These are phyloP conservation scores for Drosophila longiperda DNA, from an alignment of 2,888 invertebrate genomes.

Conservation along the genomic window DNA sequence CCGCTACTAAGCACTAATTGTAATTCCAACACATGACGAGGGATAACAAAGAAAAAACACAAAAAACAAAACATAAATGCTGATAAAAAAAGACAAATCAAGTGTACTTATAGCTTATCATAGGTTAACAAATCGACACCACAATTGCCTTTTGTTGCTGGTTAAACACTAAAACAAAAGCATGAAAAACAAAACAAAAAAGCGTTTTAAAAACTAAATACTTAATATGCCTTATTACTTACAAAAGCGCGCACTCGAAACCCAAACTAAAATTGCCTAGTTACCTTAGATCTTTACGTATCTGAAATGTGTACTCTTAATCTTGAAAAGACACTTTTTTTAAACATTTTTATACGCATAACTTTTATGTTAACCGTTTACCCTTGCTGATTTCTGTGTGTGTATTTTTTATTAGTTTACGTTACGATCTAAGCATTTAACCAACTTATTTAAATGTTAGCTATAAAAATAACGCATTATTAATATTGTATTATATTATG, in stretches of 20 bases:
- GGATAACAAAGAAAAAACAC: constrained; percentile 37
- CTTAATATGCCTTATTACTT: constrained; percentile 66
- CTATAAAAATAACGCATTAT: constrained; percentile 39
- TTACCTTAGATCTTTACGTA: constrained; percentile 41
- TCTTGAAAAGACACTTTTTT: constrained; percentile 15
- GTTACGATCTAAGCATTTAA: constrained; percentile 61
- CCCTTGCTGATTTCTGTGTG: constrained; percentile 38
- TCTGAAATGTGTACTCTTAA: constrained; percentile 28
- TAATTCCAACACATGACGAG: constrained; percentile 48
- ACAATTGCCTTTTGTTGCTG: constrained; percentile 61
- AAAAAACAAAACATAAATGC: constrained; percentile 18
- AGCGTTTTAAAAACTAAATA: constrained; percentile 28
- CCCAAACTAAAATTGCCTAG: constrained; percentile 48
- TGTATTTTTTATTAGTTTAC: constrained; percentile 61
- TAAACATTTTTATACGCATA: constrained; percentile 13
- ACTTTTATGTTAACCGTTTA: constrained; percentile 16
- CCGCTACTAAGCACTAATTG: constrained; percentile 54
- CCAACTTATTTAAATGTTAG: constrained; percentile 68
- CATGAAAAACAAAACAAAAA: constrained; percentile 7
- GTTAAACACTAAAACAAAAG: constrained; percentile 25
- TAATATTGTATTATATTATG: constrained; percentile 76
- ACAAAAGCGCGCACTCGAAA: constrained; percentile 62
- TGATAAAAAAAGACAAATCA: constrained; percentile 52
- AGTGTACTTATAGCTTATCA: constrained; percentile 69
- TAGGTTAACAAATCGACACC: constrained; percentile 40